Evolutionary conservation across 2,888 invertebrate species (phyloP).

Genomic region (Onthophagus sagittarius): DNA sequence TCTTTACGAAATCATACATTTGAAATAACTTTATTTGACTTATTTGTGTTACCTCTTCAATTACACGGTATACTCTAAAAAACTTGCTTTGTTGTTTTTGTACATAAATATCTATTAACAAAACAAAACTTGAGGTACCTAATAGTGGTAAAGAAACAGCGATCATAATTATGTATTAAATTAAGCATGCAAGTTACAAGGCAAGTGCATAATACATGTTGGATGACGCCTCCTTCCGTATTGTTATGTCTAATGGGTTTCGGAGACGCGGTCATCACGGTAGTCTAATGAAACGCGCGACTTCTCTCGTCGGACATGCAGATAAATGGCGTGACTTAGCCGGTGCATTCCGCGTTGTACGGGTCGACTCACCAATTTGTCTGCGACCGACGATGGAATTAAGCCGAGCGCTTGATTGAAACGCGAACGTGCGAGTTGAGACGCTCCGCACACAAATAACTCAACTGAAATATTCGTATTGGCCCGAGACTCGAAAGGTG

Average conservation of each 20-base stretch:
- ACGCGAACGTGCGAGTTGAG: constrained; percentile 45
- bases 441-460: constrained; percentile 46
- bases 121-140: neutral
- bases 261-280: neutral
- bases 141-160: neutral
- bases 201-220: neutral
- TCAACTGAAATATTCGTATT: constrained; percentile 36
- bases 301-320: constrained; percentile 30
- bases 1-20: no score
- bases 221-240: neutral
- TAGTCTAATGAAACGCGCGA: constrained; percentile 19
- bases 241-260: neutral
- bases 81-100: no score
- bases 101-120: neutral
- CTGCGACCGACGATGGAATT: constrained; percentile 43
- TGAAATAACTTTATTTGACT: neutral
- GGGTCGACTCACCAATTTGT: constrained; percentile 43
- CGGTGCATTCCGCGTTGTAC: constrained; percentile 37
- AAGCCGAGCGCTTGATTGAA: constrained; percentile 43
- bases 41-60: neutral
- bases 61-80: no score
- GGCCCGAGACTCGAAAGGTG: constrained; percentile 35
- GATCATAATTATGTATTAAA: neutral
- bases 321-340: constrained; percentile 41
- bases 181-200: neutral